Base-by-base conservation (phyloP, 1,140 invertebrate genomes). In the Thaumetopoea pityocampa region DNA sequence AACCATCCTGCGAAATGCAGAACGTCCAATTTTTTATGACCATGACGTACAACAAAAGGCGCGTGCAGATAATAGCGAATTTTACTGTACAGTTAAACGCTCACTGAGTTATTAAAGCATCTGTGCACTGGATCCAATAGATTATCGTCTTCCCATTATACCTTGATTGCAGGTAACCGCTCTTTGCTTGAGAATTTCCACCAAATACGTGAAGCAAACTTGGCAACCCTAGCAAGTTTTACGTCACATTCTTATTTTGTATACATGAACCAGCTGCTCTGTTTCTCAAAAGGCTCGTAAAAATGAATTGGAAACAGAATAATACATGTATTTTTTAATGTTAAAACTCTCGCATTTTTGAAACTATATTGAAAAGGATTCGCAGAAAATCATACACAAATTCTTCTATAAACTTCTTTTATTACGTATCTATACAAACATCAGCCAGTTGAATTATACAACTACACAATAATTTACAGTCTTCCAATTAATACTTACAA, bases 401-500 rank as follows among this genome's bases (percentile, higher is more conserved):
- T 32, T 59, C 57, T 58, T 67, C 78, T 70, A 71, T 78, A 80
- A 79, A 84, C 59, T 59, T 76, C 56, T 78, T 84, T 80, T 78
- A 79, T 80, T 77, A 74, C 59, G 64, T 73, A 58, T 56, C 72
- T 81, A 79, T 81, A 79, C 68, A 76, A 80, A 81, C 69, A 78
- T 76, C 70, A 73, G 79, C 72, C 68, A 69, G 65, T 73, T 54
- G 38, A 57, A 71, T 68, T 67, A n/a, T n/a, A 73, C 65, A 71
- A 69, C 77, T 81, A 81, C 77, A 78, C 64, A 79, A 71, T 77
- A 80, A 74, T 78, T 77, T 84, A 84, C 80, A 84, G 79, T 84
- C 79, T 84, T 77, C 68, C 59, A 72, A 79, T 68, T 80, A 82
- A 82, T 83, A 83, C 76, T 80, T 73, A 65, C 50, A 72, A 72